These are phyloP conservation scores for Pseudococcus jackbeardsleyi DNA, from an alignment of 2,888 invertebrate genomes.

Conservation along the genomic window DNA sequence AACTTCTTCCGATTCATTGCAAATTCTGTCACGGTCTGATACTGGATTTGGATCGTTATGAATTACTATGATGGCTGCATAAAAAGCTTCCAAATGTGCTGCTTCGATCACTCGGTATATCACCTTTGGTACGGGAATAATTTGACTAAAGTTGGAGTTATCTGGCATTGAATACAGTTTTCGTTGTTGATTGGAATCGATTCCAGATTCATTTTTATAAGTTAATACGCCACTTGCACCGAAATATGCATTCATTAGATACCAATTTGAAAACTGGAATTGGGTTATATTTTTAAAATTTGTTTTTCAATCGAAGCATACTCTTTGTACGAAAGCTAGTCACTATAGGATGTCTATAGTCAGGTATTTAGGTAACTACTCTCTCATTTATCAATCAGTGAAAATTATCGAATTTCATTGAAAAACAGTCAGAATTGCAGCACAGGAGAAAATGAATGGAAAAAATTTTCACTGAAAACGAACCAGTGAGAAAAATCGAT, in stretches of 20 bases:
- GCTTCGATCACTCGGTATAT: neutral
- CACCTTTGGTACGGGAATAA: neutral
- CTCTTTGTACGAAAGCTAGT: too few relatives aligned
- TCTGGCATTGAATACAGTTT: neutral
- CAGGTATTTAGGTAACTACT: too few relatives aligned
- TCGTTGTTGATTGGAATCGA: neutral
- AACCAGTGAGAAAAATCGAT: too few relatives aligned
- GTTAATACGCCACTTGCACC: neutral
- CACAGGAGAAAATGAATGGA: too few relatives aligned
- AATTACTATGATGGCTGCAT: neutral
- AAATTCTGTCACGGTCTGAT: neutral
- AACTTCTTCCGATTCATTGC: neutral
- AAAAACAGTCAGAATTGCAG: too few relatives aligned
- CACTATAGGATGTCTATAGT: too few relatives aligned
- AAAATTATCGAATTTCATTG: too few relatives aligned
- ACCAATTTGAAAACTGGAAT: too few relatives aligned
- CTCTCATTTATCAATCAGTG: too few relatives aligned
- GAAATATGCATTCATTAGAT: neutral
- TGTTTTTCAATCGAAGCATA: too few relatives aligned
- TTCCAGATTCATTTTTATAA: neutral
- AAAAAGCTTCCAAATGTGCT: neutral
- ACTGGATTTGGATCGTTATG: neutral
- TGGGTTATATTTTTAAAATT: too few relatives aligned
- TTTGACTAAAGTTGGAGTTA: neutral
- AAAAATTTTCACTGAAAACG: too few relatives aligned